Evolutionary conservation across 2,113 vertebrate genomes (phyloP).

Genomic region (Serinus canaria): DNA sequence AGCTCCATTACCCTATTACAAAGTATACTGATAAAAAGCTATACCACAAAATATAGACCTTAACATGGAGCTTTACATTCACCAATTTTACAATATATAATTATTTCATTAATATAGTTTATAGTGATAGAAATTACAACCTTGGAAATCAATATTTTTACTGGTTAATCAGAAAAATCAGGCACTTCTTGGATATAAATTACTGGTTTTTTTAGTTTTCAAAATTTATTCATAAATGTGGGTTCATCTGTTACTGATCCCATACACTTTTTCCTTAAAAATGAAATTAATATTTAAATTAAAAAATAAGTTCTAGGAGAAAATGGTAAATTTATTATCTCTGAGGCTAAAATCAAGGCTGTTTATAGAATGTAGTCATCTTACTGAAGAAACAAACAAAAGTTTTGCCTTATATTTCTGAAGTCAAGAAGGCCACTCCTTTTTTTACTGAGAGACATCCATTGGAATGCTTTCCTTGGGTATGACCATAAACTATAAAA

Average conservation of each 20-base stretch:
- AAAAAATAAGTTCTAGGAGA: not conserved
- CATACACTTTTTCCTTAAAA: not conserved
- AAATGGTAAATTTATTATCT: not conserved
- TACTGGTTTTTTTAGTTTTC: not conserved
- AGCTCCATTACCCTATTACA: not conserved
- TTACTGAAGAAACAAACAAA: not conserved
- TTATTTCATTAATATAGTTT: not conserved
- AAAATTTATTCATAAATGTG: not conserved
- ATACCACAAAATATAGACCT: not conserved
- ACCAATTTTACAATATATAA: not conserved
- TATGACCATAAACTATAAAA: not conserved
- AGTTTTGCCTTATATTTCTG: not conserved
- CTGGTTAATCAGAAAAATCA: not conserved
- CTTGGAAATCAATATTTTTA: not conserved
- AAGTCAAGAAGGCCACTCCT: not conserved
- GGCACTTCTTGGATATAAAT: not conserved
- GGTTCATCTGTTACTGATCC: not conserved
- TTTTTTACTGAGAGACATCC: not conserved
- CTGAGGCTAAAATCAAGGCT: not conserved
- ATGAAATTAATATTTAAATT: not conserved
- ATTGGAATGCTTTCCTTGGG: not conserved
- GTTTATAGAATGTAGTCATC: not conserved
- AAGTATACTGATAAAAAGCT: not conserved
- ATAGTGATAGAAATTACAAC: not conserved
- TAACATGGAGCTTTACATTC: not conserved